Conservation (phyloP, 2,888 invertebrate species). For the Ophraella communa region DNA sequence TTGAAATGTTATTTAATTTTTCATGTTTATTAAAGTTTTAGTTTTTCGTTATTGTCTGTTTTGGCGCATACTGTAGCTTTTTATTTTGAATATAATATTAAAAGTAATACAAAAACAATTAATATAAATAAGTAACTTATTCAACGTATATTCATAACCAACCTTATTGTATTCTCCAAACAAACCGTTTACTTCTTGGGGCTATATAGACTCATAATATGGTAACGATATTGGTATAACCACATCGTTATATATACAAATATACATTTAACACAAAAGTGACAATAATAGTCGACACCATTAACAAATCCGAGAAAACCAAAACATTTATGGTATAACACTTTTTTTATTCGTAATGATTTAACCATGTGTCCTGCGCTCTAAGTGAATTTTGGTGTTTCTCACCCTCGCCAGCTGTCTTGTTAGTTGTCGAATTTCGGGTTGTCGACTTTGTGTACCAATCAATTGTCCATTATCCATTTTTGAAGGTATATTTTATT, state of each 20-base stretch:
- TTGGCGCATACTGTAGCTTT: too few species aligned
- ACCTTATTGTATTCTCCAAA: too few species aligned
- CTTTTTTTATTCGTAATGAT: slow-evolving; percentile 4
- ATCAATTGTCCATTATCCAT: slow-evolving; percentile 56
- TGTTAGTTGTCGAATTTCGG: slow-evolving; percentile 33
- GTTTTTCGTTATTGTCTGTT: too few species aligned
- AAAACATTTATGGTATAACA: background rate
- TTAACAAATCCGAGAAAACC: background rate
- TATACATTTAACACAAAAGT: background rate
- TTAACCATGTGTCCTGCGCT: slow-evolving; percentile 29
- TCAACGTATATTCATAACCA: too few species aligned
- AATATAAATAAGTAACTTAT: too few species aligned
- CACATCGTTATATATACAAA: background rate
- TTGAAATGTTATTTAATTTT: too few species aligned
- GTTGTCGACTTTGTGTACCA: slow-evolving; percentile 44
- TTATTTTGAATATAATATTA: too few species aligned
- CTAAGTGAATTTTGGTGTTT: slow-evolving; percentile 32
- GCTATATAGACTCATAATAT: too few species aligned
- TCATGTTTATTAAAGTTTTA: too few species aligned
- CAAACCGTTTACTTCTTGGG: background rate
- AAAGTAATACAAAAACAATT: too few species aligned
- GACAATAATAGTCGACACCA: background rate
- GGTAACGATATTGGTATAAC: background rate
- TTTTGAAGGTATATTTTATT: slow-evolving; percentile 43
- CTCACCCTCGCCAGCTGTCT: slow-evolving; percentile 40